phyloP scores from a whole-genome alignment of 2,888 invertebrate genomes.

The Macaria liturata region DNA sequence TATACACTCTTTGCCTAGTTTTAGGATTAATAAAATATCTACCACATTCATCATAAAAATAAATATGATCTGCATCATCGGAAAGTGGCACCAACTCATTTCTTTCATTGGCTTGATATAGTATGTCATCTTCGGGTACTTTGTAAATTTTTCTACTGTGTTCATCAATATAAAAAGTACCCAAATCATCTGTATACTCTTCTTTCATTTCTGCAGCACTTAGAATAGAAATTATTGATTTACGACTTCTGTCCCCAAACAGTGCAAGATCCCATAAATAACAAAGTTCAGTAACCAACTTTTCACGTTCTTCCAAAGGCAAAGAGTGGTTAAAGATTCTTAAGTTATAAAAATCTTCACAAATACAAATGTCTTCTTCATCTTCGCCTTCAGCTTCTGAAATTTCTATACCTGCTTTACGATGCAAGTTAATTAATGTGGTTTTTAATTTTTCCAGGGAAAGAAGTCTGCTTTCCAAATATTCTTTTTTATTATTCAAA shows the following conservation, averaged over 20 bases:
- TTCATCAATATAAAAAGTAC: constrained; percentile 66
- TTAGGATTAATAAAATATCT: constrained; percentile 64
- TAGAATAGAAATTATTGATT: constrained; percentile 71
- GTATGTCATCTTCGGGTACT: constrained; percentile 51
- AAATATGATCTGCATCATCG: constrained; percentile 64
- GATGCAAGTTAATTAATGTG: constrained; percentile 53
- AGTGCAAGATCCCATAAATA: constrained; percentile 68
- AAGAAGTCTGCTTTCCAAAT: constrained; percentile 55
- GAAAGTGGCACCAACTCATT: constrained; percentile 63
- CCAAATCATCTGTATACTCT: constrained; percentile 68
- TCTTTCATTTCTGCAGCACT: constrained; percentile 66
- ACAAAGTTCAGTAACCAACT: constrained; percentile 68
- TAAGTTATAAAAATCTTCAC: constrained; percentile 68
- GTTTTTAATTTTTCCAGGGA: constrained; percentile 63
- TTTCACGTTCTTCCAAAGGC: constrained; percentile 61
- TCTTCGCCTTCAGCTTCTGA: constrained; percentile 35
- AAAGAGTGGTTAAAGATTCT: constrained; percentile 69
- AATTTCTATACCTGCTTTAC: constrained; percentile 40
- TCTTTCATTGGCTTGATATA: constrained; percentile 67
- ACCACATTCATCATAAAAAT: constrained; percentile 74
- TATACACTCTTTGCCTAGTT: constrained; percentile 66
- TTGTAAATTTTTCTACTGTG: constrained; percentile 72
- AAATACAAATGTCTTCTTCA: constrained; percentile 55
- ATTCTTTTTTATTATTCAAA: constrained; percentile 61
- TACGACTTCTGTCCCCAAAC: constrained; percentile 59